Conservation (phyloP, 2,888 invertebrate genomes). For the Phortica magna region DNA sequence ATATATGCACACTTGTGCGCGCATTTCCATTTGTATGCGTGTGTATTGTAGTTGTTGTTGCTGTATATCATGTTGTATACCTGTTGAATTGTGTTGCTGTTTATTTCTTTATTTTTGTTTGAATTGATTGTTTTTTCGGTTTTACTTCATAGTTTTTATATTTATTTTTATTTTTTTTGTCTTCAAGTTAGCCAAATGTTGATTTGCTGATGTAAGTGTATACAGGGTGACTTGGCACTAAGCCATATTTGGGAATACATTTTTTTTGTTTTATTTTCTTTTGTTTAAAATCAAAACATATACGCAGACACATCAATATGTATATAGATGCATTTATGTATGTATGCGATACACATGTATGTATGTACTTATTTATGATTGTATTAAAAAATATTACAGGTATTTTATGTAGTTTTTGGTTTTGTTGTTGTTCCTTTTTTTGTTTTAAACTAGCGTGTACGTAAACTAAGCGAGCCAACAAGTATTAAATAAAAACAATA, state of each 20-base stretch:
- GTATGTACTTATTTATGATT: conserved; percentile 41
- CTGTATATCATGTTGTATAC: conserved; percentile 46
- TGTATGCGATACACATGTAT: conserved; percentile 23
- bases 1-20: conserved; percentile 38
- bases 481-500: neutral
- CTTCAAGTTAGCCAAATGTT: conserved; percentile 27
- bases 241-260: neutral
- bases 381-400: conserved; percentile 16
- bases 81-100: conserved; percentile 14
- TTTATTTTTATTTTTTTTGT: neutral
- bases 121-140: conserved; percentile 20
- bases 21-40: conserved; percentile 35
- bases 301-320: neutral
- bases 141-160: neutral
- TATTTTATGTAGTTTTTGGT: conserved; percentile 14
- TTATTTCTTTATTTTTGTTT: conserved; percentile 1
- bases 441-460: neutral
- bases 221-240: conserved; percentile 18
- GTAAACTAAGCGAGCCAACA: neutral
- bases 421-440: neutral
- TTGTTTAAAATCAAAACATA: conserved; percentile 4
- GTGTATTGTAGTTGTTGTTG: conserved; percentile 43
- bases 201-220: conserved; percentile 30
- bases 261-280: neutral
- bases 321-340: no score